Conservation (phyloP, 2,113 vertebrate species). For the Neodontobutis hainanensis region DNA sequence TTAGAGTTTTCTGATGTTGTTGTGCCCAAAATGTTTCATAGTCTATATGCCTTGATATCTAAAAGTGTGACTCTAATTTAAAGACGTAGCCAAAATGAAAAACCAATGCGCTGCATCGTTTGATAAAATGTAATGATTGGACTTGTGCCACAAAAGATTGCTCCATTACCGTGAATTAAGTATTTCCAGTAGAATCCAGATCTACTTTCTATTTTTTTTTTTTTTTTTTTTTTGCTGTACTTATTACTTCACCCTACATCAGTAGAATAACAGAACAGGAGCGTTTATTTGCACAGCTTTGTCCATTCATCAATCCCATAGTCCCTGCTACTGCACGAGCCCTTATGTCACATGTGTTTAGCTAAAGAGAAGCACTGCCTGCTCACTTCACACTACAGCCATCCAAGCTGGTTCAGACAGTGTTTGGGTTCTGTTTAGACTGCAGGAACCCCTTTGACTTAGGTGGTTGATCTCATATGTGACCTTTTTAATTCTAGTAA, state of each 20-base stretch:
- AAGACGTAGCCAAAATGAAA: background rate
- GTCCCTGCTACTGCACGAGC: constrained; percentile 61
- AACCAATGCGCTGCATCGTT: background rate
- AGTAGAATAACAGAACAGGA: constrained; percentile 63
- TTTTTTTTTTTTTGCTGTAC: constrained; percentile 2
- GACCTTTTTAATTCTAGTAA: background rate
- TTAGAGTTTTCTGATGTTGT: too few species aligned
- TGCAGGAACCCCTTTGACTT: constrained; percentile 38
- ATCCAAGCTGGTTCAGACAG: constrained; percentile 36
- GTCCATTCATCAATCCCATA: constrained; percentile 54
- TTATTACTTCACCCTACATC: constrained; percentile 53
- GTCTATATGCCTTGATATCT: too few species aligned
- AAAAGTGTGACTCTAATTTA: too few species aligned
- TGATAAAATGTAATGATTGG: constrained; percentile 16
- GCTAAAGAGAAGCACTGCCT: constrained; percentile 3
- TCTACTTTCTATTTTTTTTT: constrained; percentile 3
- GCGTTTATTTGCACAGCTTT: constrained; percentile 69
- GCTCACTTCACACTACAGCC: constrained; percentile 22
- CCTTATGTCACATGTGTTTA: constrained; percentile 48
- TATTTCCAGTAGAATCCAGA: constrained; percentile 31
- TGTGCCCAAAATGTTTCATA: too few species aligned
- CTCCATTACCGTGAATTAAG: constrained; percentile 19
- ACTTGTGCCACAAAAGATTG: constrained; percentile 6
- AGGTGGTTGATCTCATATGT: constrained; percentile 50
- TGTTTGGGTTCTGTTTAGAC: constrained; percentile 57